These are phyloP conservation scores for Zaprionus lachaisei DNA, from an alignment of 1,140 invertebrate species.

Conservation along the genomic window DNA sequence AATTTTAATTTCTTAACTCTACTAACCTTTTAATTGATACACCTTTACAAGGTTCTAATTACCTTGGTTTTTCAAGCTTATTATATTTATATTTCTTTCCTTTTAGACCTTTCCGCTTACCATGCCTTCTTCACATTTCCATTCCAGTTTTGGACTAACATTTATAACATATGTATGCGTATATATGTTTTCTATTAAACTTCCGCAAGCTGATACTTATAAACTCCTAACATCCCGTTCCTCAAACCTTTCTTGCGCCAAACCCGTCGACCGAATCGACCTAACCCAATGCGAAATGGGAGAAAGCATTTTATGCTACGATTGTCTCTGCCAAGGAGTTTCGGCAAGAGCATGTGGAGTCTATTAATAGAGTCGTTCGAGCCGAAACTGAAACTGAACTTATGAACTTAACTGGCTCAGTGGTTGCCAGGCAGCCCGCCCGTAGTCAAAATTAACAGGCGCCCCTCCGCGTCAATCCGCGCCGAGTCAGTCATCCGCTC, in stretches of 20 bases:
- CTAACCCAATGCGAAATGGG: slow-evolving; percentile 62
- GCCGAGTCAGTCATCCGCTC: slow-evolving; percentile 20
- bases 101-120: too few species aligned
- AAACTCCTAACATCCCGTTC: not conserved
- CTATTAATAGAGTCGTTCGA: slow-evolving; percentile 80
- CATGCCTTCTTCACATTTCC: too few species aligned
- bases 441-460: slow-evolving; percentile 66
- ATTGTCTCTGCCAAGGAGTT: slow-evolving; percentile 25
- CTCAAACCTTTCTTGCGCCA: not conserved
- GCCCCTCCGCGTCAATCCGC: slow-evolving; percentile 9
- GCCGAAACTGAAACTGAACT: slow-evolving; percentile 69
- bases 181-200: not conserved
- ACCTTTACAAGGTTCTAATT: too few species aligned
- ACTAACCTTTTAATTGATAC: too few species aligned
- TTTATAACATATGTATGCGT: too few species aligned
- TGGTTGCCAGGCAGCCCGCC: slow-evolving; percentile 69
- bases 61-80: too few species aligned
- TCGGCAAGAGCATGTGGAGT: slow-evolving; percentile 42
- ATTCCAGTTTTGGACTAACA: too few species aligned
- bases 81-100: too few species aligned
- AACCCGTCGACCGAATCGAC: slow-evolving; percentile 43
- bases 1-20: too few species aligned
- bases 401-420: slow-evolving; percentile 78
- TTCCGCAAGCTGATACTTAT: not conserved
- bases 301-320: slow-evolving; percentile 36